Evolutionary conservation across 35 echinoderm and acorn worm species (phyloP), one percentile per base, ranked within the genome.

Genomic region (Antedon bifida): DNA sequence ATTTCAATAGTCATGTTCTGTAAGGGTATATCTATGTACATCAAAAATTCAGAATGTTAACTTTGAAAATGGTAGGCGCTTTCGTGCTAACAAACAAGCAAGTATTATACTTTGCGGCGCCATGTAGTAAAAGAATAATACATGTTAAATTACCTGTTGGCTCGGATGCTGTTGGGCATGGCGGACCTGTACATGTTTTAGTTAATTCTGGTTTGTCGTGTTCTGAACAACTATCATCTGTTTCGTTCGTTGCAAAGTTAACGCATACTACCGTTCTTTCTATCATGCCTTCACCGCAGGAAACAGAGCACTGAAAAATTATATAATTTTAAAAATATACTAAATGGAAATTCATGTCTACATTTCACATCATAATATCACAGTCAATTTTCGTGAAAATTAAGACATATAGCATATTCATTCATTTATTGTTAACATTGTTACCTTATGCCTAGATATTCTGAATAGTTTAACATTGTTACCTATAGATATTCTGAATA

Each of bases 261-360:
- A 30, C 34, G 78, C 89, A 91, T 31, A 51, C 73, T 42, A 91
- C 84, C 19, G 35, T 46, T 78, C 89, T 44, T 34, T 38, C 76
- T 36, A 82, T 79, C 29, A 44, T 46, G 30, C 89, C 89, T 30
- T 77, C 79, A 31, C 89, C 89, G 73, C 88, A 90, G 3, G 88
- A 76, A 3, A 77, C 88, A 21, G 84, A 91, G 75, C 84, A 91
- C 84, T 86, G 26, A 32, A 28, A 28, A 73, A 79, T 31, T 0
- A 30, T 29, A 34, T 17, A 81, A 28, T 12, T 34, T 73, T 39
- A 87, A 28, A 30, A 33, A 8, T 29, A 9, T 21, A 46, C 26
- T 19, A 8, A 73, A 35, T 28, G n/a, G n/a, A 13, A 13, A 35
- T 85, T 31, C 13, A 29, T 34, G 23, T 84, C 32, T 64, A 30